Evolutionary conservation across 2,797 vertebrate species (phyloP).

Genomic region (Coranthus polyacanthus): DNA sequence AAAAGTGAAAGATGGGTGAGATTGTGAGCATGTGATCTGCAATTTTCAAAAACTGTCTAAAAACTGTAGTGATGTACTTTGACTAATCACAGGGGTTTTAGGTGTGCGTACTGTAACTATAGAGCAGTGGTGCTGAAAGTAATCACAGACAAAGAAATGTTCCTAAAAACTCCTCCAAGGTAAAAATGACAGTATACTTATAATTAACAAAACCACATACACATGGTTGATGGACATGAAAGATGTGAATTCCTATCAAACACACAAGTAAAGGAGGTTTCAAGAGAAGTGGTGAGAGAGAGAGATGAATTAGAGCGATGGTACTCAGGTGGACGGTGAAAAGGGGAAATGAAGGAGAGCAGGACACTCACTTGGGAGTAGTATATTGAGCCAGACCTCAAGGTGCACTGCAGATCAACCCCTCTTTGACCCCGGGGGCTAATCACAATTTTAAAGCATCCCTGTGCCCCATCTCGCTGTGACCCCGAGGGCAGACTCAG

Average conservation of each 20-base stretch:
- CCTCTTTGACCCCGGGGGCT: constrained; percentile 72
- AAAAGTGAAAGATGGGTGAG: too few relatives aligned
- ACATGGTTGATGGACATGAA: constrained; percentile 5
- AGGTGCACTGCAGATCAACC: constrained; percentile 69
- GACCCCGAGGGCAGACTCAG: constrained; percentile 66
- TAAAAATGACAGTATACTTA: too few relatives aligned
- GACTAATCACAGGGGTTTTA: too few relatives aligned
- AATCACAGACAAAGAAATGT: too few relatives aligned
- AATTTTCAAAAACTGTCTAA: too few relatives aligned
- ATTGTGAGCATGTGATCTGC: too few relatives aligned
- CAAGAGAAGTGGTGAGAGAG: constrained; percentile 8
- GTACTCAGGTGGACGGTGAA: constrained; percentile 30
- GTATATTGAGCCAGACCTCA: constrained; percentile 70
- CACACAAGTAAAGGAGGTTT: neutral
- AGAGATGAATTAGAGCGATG: constrained; percentile 32
- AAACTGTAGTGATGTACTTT: too few relatives aligned
- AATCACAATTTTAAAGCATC: constrained; percentile 83
- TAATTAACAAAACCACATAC: neutral
- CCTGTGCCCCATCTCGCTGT: constrained; percentile 48
- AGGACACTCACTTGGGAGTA: constrained; percentile 66
- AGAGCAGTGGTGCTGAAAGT: too few relatives aligned
- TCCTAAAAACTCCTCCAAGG: too few relatives aligned
- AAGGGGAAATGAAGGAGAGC: constrained; percentile 73
- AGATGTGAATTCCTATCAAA: constrained; percentile 8
- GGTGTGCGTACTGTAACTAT: too few relatives aligned